Base-by-base conservation (phyloP, 2,113 vertebrate species). In the Sigmodon hispidus region DNA sequence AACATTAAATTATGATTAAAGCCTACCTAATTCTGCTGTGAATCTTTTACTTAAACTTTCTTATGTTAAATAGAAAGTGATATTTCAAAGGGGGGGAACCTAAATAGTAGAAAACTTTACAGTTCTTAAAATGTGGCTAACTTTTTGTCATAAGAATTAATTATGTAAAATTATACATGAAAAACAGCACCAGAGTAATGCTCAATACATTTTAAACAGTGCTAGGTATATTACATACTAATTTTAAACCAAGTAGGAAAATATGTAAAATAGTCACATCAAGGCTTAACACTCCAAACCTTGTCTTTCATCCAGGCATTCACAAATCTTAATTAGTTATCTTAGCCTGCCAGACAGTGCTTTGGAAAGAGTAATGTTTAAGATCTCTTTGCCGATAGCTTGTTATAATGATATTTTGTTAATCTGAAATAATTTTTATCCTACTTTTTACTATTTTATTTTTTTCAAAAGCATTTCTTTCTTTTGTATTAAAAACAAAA, bases 191-290 rank as follows among this genome's bases (percentile, higher is more conserved):
- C 83, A 87, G 34, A 93, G 65, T 40, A 96, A 94, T 45, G 26
- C 9, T 70, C 81, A 57, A 43, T 36, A 90, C 63, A n/a, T 69
- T 91, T 93, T 90, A 87, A 96, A 93, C 63, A 86, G n/a, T 48
- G 21, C 83, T 95, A 94, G 12, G 63, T 88, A 80, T 48, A 43
- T 70, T 83, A 73, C n/a, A 61, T 16, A 84, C 13, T 43, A 76
- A 88, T 76, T 90, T 90, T 87, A 96, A 94, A 67, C 76, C 73
- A 96, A 96, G 26, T 67, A 80, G 34, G 34, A 94, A 97, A 95
- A 88, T 48, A 83, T 8, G 80, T 87, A 92, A 94, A 79, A 87
- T 43, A 95, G 93, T 11, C 72, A 92, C n/a, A 95, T 85, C 45
- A 92, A 93, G 65, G 55, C 43, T 83, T 83, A 96, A 83, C 57